Evolutionary conservation across 2,888 invertebrate genomes (phyloP).

Genomic region (Platerodrilus igneus): DNA sequence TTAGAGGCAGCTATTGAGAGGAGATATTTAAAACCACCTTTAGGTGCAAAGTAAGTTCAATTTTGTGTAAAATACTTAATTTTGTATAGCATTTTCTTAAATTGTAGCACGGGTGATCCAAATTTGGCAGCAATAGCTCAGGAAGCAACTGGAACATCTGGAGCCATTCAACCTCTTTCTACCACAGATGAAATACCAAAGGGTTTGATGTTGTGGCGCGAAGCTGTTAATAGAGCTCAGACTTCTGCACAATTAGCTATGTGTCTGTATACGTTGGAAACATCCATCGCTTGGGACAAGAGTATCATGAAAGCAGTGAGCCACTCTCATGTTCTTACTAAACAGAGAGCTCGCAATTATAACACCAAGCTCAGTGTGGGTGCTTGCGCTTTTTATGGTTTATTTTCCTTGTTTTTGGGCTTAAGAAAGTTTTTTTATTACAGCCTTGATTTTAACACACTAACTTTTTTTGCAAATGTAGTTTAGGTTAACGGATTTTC

Average conservation of each 20-base stretch:
- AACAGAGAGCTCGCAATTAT: slow-evolving; percentile 50
- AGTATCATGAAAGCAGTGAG: slow-evolving; percentile 99
- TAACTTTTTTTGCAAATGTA: not conserved
- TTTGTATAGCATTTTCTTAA: slow-evolving; percentile 11
- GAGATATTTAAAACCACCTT: slow-evolving; percentile 87
- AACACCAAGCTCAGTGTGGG: slow-evolving; percentile 51
- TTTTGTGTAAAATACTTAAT: slow-evolving; percentile 1
- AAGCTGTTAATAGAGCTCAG: slow-evolving; percentile 76
- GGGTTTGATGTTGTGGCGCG: slow-evolving; percentile 83
- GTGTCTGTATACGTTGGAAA: slow-evolving; percentile 84
- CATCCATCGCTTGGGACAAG: slow-evolving; percentile 97
- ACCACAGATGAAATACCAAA: slow-evolving; percentile 61
- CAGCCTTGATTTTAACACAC: slow-evolving; percentile 10
- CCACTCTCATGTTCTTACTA: slow-evolving; percentile 48
- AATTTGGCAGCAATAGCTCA: slow-evolving; percentile 57
- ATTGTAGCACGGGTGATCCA: slow-evolving; percentile 56
- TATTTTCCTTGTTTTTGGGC: slow-evolving; percentile 25
- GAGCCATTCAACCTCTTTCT: slow-evolving; percentile 30
- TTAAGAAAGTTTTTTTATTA: slow-evolving; percentile 16
- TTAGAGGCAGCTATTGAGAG: slow-evolving; percentile 90
- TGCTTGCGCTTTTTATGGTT: slow-evolving; percentile 45
- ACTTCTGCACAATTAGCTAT: slow-evolving; percentile 89
- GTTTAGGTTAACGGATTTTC: not conserved
- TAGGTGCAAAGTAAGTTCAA: slow-evolving; percentile 60
- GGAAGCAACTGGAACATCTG: slow-evolving; percentile 37